Percentiles rank a stretch among this genome's conserved stretches.
phyloP scores from a whole-genome alignment of 2,888 invertebrate species.

The Drosophila demipolita region DNA sequence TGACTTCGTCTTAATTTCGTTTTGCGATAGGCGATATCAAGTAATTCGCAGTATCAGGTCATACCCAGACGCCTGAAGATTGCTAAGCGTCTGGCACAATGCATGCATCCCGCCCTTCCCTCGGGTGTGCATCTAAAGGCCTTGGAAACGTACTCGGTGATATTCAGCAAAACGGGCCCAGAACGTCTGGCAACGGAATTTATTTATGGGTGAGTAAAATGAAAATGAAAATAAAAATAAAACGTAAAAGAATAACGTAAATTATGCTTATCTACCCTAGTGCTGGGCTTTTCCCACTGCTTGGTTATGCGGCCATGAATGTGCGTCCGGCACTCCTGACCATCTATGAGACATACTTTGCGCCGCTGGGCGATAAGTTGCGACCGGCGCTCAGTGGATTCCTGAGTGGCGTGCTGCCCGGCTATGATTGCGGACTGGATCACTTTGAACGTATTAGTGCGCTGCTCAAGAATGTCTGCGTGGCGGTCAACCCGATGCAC shows the following conservation, averaged over 20 bases:
- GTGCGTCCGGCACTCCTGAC: constrained; percentile 92
- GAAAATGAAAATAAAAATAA: background rate
- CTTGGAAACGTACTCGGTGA: constrained; percentile 95
- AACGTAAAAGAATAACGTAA: background rate
- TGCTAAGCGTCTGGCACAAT: constrained; percentile 95
- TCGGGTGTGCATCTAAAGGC: constrained; percentile 96
- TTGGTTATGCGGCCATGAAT: constrained; percentile 95
- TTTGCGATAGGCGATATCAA: constrained; percentile 88
- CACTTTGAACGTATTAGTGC: constrained; percentile 90
- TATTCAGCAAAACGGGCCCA: constrained; percentile 95
- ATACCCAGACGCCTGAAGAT: constrained; percentile 95
- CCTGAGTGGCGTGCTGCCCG: constrained; percentile 94
- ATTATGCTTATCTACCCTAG: constrained; percentile 67
- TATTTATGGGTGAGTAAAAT: constrained; percentile 89
- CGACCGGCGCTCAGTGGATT: constrained; percentile 94
- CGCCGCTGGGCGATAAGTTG: constrained; percentile 89
- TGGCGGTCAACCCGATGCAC: constrained; percentile 90
- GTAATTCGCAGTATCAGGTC: constrained; percentile 92
- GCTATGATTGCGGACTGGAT: constrained; percentile 93
- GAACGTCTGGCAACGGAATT: constrained; percentile 92
- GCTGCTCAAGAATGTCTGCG: constrained; percentile 86
- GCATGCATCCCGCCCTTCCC: constrained; percentile 96
- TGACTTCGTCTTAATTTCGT: constrained; percentile 8
- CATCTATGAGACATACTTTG: constrained; percentile 95
- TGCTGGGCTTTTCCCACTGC: constrained; percentile 93